A percentile compares a stretch with the other conserved stretches of the same genome.
These are phyloP conservation scores for Hippocampus zosterae DNA, from an alignment of 2,113 vertebrate species.

Conservation along the genomic window DNA sequence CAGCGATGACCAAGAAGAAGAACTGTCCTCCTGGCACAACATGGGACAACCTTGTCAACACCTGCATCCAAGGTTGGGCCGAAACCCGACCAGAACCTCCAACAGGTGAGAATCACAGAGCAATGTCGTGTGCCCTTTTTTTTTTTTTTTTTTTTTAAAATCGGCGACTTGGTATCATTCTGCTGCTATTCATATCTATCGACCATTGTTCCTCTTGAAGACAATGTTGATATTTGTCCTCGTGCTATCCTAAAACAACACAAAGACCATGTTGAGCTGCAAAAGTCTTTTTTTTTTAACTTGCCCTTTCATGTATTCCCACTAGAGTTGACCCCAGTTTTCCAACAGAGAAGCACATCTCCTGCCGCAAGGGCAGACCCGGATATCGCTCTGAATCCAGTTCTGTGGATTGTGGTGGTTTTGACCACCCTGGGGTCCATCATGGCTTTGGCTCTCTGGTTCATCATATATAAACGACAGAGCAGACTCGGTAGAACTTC, in stretches of 20 bases:
- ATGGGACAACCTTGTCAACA: conserved; percentile 32
- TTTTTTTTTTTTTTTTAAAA: too few relatives aligned
- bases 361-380: neutral
- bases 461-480: conserved; percentile 56
- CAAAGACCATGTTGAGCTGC: neutral
- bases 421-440: conserved; percentile 43
- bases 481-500: conserved; percentile 10
- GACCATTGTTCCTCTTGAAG: too few relatives aligned
- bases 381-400: conserved; percentile 5
- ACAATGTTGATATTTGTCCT: too few relatives aligned
- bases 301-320: conserved; percentile 5
- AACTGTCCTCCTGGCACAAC: conserved; percentile 22
- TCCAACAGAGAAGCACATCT: neutral
- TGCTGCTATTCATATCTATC: neutral
- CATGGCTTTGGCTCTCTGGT: conserved; percentile 58
- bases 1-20: conserved; percentile 34
- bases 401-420: conserved; percentile 54
- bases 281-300: neutral
- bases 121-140: neutral
- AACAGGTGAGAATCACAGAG: conserved; percentile 33
- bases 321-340: conserved; percentile 16
- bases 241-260: neutral
- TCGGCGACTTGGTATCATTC: neutral
- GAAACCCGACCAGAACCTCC: neutral
- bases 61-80: accelerated